Percentiles rank a stretch among this genome's conserved stretches.
phyloP scores from a whole-genome alignment of 2,888 invertebrate genomes.

The Drosophila mercatorum region DNA sequence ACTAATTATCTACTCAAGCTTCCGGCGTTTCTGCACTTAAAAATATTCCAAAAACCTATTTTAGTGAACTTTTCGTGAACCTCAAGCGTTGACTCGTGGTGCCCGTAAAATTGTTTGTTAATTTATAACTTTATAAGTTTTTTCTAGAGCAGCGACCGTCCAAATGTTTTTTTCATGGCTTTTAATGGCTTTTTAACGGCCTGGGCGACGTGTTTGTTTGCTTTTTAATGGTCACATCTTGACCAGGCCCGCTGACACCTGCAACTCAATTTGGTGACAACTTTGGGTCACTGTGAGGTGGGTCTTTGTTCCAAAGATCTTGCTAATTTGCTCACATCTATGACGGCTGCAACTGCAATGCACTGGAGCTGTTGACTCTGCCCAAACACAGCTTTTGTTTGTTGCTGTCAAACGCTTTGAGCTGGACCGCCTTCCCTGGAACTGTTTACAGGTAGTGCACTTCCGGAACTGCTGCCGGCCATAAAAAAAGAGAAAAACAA shows the following conservation, averaged over 20 bases:
- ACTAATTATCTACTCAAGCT: conserved; percentile 56
- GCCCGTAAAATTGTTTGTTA: conserved; percentile 54
- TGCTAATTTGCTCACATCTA: conserved; percentile 53
- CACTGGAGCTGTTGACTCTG: neutral
- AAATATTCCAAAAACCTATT: conserved; percentile 35
- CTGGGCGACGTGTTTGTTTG: conserved; percentile 49
- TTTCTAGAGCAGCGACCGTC: conserved; percentile 51
- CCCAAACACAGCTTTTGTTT: conserved; percentile 35
- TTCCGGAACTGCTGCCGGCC: conserved; percentile 54
- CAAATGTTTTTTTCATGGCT: conserved; percentile 45
- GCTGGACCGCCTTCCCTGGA: conserved; percentile 46
- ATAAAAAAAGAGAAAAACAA: conserved; percentile 27
- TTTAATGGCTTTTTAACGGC: conserved; percentile 66
- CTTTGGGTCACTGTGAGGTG: conserved; percentile 18
- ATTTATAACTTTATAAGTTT: conserved; percentile 55
- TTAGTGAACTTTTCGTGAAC: conserved; percentile 56
- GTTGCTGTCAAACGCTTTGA: conserved; percentile 45
- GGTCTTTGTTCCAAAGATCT: conserved; percentile 43
- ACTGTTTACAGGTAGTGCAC: conserved; percentile 62
- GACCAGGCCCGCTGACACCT: conserved; percentile 73
- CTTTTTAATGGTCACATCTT: conserved; percentile 60
- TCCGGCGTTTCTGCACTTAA: conserved; percentile 53
- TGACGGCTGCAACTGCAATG: conserved; percentile 36
- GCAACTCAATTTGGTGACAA: conserved; percentile 66
- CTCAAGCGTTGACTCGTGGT: conserved; percentile 66